Evolutionary conservation across 2,888 invertebrate species (phyloP), one percentile per base, ranked within the genome.

Genomic region (Athripsodes cinereus): DNA sequence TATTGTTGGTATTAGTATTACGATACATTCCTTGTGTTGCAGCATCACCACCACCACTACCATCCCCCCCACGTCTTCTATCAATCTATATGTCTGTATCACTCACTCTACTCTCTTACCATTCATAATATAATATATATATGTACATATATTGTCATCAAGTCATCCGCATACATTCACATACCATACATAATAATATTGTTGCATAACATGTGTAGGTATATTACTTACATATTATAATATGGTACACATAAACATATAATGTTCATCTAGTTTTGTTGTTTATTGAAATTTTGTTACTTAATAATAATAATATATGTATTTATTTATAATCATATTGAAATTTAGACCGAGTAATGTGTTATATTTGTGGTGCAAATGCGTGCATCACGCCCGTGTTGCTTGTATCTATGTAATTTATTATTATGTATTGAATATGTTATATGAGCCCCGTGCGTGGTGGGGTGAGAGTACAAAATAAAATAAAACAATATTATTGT

Each of bases 401-500:
- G 31, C 11, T 31, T 11, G 31, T 31, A 31, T 46, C 16, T n/a
- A n/a, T 11, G 5, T 16, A n/a, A 18, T 16, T 11, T 46, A 16
- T 46, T 46, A 18, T 46, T 16, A 46, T 46, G n/a, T 46, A 16
- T 46, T 21, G 5, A 21, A 48, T 21, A 48, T 18, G 18, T 40
- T 13, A 40, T 13, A 40, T 16, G 40, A 40, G n/a, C 40, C 40
- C 40, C 40, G 5, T 13, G 40, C 40, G 2, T 8, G 22, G 26
- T 2, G 40, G 21, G 46, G 56, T 47, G 49, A 57, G 44, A 21
- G 40, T 40, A 40, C 40, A 40, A 40, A 40, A 13, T 40, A 40
- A 40, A 40, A 53, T 53, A 47, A 22, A 61, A 63, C 51, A 63
- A 60, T 63, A 48, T 51, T 22, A 60, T 60, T 61, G 63, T 63